Evolutionary conservation across 2,888 invertebrate species (phyloP).

Genomic region (Dryocosmus kuriphilus): DNA sequence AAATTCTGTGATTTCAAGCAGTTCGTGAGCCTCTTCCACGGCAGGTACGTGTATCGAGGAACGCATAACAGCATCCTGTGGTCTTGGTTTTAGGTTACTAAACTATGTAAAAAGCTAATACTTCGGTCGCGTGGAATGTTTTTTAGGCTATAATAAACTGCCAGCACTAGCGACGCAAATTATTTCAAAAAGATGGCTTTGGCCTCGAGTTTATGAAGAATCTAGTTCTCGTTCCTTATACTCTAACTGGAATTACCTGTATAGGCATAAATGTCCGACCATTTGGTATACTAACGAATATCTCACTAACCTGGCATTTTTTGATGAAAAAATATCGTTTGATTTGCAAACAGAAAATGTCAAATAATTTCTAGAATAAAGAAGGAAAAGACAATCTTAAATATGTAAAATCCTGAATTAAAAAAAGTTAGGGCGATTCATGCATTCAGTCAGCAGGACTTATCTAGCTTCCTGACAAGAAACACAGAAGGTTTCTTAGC

Average conservation of each 20-base stretch:
- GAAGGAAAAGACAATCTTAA: too few species aligned
- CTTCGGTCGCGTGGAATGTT: constrained; percentile 56
- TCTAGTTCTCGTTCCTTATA: constrained; percentile 47
- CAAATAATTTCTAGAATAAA: too few species aligned
- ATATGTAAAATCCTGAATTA: too few species aligned
- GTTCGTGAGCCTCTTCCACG: background rate
- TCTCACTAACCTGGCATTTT: too few species aligned
- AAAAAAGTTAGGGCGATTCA: too few species aligned
- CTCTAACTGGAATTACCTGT: constrained; percentile 48
- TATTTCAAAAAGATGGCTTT: constrained; percentile 68
- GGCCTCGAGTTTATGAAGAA: constrained; percentile 55
- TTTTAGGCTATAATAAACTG: constrained; percentile 68
- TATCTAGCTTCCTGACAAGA: too few species aligned
- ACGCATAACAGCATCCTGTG: constrained; percentile 51
- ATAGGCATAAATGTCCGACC: constrained; percentile 39
- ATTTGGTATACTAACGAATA: too few species aligned
- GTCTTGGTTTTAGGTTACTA: constrained; percentile 64
- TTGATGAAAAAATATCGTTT: too few species aligned
- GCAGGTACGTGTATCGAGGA: background rate
- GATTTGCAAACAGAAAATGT: too few species aligned
- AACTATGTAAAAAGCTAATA: constrained; percentile 52
- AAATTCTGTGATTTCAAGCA: background rate
- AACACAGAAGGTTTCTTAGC: too few species aligned
- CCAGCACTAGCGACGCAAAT: constrained; percentile 69
- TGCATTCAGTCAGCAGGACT: too few species aligned